Percentiles rank a stretch among this genome's conserved stretches.
Evolutionary conservation across 2,888 invertebrate genomes (phyloP).

Genomic region (Heliothis peltigera): DNA sequence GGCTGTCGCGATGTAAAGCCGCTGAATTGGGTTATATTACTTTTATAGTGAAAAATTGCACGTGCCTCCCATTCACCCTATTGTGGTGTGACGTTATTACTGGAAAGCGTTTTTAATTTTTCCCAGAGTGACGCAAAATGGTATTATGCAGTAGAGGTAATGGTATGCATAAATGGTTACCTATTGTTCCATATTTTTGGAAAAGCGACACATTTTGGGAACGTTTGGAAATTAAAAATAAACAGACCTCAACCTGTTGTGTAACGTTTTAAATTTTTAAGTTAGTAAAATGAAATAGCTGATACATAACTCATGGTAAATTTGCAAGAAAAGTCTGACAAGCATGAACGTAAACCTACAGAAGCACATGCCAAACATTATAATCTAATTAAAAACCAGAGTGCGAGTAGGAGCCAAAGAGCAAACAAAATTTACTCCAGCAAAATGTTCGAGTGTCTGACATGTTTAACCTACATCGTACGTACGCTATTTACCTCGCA

Average conservation of each 20-base stretch:
- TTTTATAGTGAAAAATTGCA: constrained; percentile 69
- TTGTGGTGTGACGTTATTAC: constrained; percentile 50
- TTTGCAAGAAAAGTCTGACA: neutral
- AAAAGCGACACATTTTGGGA: constrained; percentile 7
- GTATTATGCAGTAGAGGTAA: constrained; percentile 37
- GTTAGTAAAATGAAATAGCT: constrained; percentile 15
- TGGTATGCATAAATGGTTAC: constrained; percentile 43
- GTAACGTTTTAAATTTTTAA: constrained; percentile 11
- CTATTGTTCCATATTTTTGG: constrained; percentile 31
- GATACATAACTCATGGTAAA: too few relatives aligned
- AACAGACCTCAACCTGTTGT: constrained; percentile 35
- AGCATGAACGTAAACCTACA: constrained; percentile 6
- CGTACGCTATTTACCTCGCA: constrained; percentile 53
- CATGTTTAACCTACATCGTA: constrained; percentile 49
- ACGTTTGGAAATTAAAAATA: constrained; percentile 47
- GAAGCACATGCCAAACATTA: constrained; percentile 16
- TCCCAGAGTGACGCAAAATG: constrained; percentile 34
- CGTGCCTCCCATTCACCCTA: constrained; percentile 51
- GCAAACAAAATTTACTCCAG: constrained; percentile 41
- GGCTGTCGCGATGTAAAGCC: constrained; percentile 67
- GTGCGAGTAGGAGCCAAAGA: constrained; percentile 21
- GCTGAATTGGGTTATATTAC: constrained; percentile 66
- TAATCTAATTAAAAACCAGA: constrained; percentile 46
- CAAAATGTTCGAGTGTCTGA: constrained; percentile 38
- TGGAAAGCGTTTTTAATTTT: constrained; percentile 54